Evolutionary conservation across 2,888 invertebrate species (phyloP).

Genomic region (Ornithoptera alexandrae): DNA sequence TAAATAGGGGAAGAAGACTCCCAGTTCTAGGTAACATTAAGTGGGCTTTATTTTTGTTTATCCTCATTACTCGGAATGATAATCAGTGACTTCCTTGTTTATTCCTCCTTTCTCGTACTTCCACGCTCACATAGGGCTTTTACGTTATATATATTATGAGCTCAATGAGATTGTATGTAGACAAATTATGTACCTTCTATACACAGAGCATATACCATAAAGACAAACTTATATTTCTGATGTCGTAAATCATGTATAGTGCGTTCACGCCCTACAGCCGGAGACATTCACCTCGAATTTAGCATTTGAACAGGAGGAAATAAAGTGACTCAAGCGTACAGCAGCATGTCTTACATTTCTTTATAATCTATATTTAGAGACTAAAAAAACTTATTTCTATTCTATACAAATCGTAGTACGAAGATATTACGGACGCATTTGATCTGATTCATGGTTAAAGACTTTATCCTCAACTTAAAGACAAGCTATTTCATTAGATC

Average conservation of each 20-base stretch:
- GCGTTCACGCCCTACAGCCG: neutral
- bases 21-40: too few relatives aligned
- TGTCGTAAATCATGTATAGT: neutral
- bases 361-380: conserved; percentile 11
- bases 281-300: conserved; percentile 24
- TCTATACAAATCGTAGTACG: neutral
- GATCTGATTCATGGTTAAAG: too few relatives aligned
- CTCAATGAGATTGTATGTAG: neutral
- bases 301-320: conserved; percentile 28
- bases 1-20: too few relatives aligned
- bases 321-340: conserved; percentile 18
- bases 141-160: too few relatives aligned
- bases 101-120: too few relatives aligned
- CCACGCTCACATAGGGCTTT: too few relatives aligned
- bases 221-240: neutral
- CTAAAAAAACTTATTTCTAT: conserved; percentile 1
- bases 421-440: too few relatives aligned
- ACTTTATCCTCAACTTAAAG: too few relatives aligned
- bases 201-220: neutral
- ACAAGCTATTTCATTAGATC: too few relatives aligned
- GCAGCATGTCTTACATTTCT: conserved; percentile 12
- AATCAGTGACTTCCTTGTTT: too few relatives aligned
- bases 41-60: too few relatives aligned
- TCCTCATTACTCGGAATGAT: too few relatives aligned
- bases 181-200: neutral